Evolutionary conservation across 2,797 vertebrate genomes (phyloP), one percentile per base, ranked within the genome.

Genomic region (Hemitrygon akajei): DNA sequence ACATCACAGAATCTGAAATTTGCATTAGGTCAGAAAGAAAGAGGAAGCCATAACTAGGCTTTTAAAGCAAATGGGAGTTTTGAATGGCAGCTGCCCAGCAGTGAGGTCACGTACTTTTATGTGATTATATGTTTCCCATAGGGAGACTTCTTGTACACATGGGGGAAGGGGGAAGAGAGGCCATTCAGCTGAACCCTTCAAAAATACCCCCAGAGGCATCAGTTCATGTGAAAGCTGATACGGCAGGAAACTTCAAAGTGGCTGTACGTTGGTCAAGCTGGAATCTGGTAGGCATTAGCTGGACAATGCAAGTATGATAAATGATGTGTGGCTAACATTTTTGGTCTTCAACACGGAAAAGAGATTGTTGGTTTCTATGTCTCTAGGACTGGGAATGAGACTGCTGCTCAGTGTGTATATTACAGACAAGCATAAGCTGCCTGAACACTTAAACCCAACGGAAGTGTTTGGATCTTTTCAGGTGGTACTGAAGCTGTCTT

Each of bases 401-500:
- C 94, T 95, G 94, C 94, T 95, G 95, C 96, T 95, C 94, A 95
- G 94, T 94, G 95, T 95, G 96, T 95, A 94, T 89, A 94, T 94
- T 93, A 94, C 94, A 94, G 94, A 22, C 94, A 89, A 94, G 94
- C 94, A 94, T 94, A 94, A 94, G 91, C 94, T 10, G 84, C 95
- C 95, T 95, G 94, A 34, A 94, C 95, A 95, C 95, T 95, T 96
- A 96, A 96, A 96, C 96, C 95, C 95, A 94, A 94, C 94, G 94
- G 95, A 95, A 95, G 95, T 95, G 95, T 60, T 94, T 95, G 95
- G 95, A 82, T 95, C 95, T 96, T 0, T 76, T 37, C 91, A 93
- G 96, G 95, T 94, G 94, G 94, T 96, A 94, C 95, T 95, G 95
- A 96, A 94, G 95, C 95, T 96, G 91, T 96, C 96, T 95, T 94